Conservation (phyloP, 2,888 invertebrate genomes). For the Sialis fuliginosa region DNA sequence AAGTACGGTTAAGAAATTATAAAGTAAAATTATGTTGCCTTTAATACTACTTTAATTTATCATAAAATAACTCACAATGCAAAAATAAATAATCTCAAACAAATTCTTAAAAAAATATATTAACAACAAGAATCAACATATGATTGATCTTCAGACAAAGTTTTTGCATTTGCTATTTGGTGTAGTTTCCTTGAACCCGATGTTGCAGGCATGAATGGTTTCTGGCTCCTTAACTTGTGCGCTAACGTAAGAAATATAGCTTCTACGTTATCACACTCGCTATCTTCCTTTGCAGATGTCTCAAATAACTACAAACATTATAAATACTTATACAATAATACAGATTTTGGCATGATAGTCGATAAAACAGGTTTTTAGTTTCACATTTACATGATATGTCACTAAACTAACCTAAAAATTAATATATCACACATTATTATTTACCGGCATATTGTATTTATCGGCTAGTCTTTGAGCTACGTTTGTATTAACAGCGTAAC, state of each 20-base stretch:
- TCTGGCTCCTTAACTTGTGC: constrained; percentile 50
- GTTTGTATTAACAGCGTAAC: constrained; percentile 45
- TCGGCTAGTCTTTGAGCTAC: constrained; percentile 58
- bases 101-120: too few species aligned
- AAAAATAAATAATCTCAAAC: too few species aligned
- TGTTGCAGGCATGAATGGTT: constrained; percentile 32
- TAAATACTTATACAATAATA: background rate
- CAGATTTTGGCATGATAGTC: too few species aligned
- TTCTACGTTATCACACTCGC: constrained; percentile 57
- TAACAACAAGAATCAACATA: too few species aligned
- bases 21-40: too few species aligned
- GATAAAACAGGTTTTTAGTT: too few species aligned
- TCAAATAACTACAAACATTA: constrained; percentile 46
- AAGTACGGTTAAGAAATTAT: too few species aligned
- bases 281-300: constrained; percentile 61
- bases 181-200: background rate
- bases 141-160: too few species aligned
- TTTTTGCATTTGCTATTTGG: background rate
- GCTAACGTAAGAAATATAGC: constrained; percentile 69
- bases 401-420: background rate
- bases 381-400: too few species aligned
- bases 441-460: constrained; percentile 51
- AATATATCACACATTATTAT: constrained; percentile 11
- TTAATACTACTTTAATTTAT: too few species aligned
- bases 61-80: too few species aligned